phyloP scores from a whole-genome alignment of 1,140 invertebrate genomes.

The Chlorops oryzae region DNA sequence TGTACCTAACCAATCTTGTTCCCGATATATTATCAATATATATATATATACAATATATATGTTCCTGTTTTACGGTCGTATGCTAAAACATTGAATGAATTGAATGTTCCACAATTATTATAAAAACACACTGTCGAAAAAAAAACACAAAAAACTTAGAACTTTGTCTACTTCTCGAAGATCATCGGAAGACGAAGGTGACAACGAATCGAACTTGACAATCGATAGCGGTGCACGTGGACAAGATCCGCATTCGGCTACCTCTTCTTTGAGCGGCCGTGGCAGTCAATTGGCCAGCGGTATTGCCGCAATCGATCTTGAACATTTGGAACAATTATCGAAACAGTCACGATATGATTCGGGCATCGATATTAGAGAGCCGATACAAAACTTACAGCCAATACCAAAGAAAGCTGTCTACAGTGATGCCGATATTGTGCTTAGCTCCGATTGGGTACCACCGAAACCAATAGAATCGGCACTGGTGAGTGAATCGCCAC shows the following conservation, averaged over 20 bases:
- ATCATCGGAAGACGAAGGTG: conserved; percentile 47
- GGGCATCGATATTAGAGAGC: conserved; percentile 80
- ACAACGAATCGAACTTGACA: conserved; percentile 44
- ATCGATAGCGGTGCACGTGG: conserved; percentile 38
- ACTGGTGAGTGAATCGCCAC: conserved; percentile 51
- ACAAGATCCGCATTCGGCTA: conserved; percentile 37
- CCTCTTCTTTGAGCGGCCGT: conserved; percentile 29
- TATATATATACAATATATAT: conserved; percentile 11
- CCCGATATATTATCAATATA: conserved; percentile 10
- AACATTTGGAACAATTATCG: conserved; percentile 40
- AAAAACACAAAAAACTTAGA: conserved; percentile 14
- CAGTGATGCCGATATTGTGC: conserved; percentile 77
- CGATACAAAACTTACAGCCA: conserved; percentile 52
- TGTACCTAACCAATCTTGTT: conserved; percentile 15
- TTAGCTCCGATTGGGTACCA: conserved; percentile 76
- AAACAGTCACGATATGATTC: conserved; percentile 81
- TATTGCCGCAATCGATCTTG: conserved; percentile 30
- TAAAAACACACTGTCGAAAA: background rate
- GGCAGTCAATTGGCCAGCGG: conserved; percentile 9
- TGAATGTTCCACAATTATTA: too few species aligned
- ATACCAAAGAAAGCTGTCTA: conserved; percentile 55
- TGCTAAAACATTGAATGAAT: too few species aligned
- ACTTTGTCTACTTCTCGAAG: conserved; percentile 47
- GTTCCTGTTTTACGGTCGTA: too few species aligned
- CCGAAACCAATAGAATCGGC: conserved; percentile 67